Conservation (phyloP, 2,797 vertebrate species). For the Oreonectes daqikongensis region DNA sequence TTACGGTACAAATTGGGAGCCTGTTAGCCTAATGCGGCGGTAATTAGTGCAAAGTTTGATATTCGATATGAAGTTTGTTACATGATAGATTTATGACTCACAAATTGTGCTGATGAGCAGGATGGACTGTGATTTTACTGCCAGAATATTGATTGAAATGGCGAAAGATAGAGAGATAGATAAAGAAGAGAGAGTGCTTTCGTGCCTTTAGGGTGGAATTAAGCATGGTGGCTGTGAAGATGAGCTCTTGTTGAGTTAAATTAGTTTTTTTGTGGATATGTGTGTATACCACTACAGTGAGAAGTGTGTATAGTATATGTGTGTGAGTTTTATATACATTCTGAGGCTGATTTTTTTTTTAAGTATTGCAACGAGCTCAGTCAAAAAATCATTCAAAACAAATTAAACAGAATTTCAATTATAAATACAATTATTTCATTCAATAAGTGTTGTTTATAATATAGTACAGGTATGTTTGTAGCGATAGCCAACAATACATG, state of each 20-base stretch:
- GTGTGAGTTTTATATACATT: neutral
- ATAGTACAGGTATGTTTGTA: too few relatives aligned
- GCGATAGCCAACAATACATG: too few relatives aligned
- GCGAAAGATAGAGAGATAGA: constrained; percentile 21
- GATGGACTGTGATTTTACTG: constrained; percentile 34
- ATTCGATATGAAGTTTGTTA: constrained; percentile 68
- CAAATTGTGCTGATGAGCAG: constrained; percentile 70
- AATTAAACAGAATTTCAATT: too few relatives aligned
- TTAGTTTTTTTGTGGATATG: constrained; percentile 9
- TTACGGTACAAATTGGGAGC: constrained; percentile 48
- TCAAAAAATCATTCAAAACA: too few relatives aligned
- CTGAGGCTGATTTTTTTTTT: neutral
- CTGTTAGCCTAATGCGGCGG: constrained; percentile 67
- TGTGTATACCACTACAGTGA: neutral
- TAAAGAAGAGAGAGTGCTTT: constrained; percentile 1
- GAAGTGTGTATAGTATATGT: neutral
- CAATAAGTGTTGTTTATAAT: too few relatives aligned
- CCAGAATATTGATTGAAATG: constrained; percentile 13
- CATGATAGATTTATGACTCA: constrained; percentile 80
- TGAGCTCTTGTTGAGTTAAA: neutral
- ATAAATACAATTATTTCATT: too few relatives aligned
- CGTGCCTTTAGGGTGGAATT: constrained; percentile 28
- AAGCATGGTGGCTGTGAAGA: neutral
- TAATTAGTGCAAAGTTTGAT: constrained; percentile 78
- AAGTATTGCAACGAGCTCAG: too few relatives aligned